Evolutionary conservation across 2,113 vertebrate species (phyloP).

Genomic region (Anhinga anhinga): DNA sequence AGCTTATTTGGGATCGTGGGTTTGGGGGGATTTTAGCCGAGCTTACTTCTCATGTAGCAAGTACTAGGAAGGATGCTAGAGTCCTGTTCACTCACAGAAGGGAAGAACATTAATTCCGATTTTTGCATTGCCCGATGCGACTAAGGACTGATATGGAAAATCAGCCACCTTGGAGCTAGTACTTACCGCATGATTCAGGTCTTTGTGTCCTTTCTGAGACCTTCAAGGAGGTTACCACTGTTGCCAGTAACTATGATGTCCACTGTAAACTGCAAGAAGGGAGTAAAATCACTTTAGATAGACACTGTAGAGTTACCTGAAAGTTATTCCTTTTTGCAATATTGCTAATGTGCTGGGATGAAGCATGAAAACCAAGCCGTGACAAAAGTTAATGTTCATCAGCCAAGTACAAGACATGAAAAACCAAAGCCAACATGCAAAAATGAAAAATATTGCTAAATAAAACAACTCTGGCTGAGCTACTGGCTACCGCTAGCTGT

Average conservation of each 20-base stretch:
- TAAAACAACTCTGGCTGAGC: background rate
- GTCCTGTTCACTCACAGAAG: background rate
- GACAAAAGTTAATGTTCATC: background rate
- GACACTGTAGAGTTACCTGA: background rate
- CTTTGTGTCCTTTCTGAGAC: background rate
- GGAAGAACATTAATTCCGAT: background rate
- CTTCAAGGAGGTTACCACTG: background rate
- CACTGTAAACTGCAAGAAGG: background rate
- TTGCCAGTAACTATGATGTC: background rate
- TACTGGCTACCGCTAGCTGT: background rate
- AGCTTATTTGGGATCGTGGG: background rate
- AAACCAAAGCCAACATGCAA: background rate
- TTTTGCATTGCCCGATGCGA: background rate
- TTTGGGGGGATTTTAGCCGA: background rate
- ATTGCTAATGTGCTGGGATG: background rate
- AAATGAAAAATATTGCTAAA: background rate
- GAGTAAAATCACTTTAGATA: background rate
- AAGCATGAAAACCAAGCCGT: background rate
- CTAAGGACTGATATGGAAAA: background rate
- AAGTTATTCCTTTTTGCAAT: background rate
- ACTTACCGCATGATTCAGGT: background rate
- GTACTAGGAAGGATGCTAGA: background rate
- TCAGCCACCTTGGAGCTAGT: background rate
- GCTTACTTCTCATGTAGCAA: background rate
- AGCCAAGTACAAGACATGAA: background rate